Conservation (phyloP, 1,140 invertebrate species). For the roundworm (Caenorhabditis elegans) region WBcel235 BX284605.5:10403501-10404000, state of each 20-base stretch:
- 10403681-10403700: conserved; percentile 31
- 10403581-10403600: not conserved
- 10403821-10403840: conserved; percentile 68
- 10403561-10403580: not conserved
- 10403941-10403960: conserved; percentile 65
- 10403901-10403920: conserved; percentile 52
- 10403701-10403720: not conserved
- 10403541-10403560: not conserved
- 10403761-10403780: conserved; percentile 56
- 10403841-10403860: conserved; percentile 55
- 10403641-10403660: conserved; percentile 40
- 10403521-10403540: conserved; percentile 43
- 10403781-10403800: conserved; percentile 41
- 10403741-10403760: conserved; percentile 58
- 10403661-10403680: conserved; percentile 35
- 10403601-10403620: conserved; percentile 45
- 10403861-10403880: not conserved
- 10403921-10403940: conserved; percentile 65
- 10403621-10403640: conserved; percentile 49
- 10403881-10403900: not conserved
- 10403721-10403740: conserved; percentile 20
- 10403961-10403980: not conserved
- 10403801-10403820: conserved; percentile 49
- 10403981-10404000: not conserved
- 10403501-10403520: conserved; percentile 48